Evolutionary conservation across 2,113 vertebrate species (phyloP).

Genomic region (Triplophysa tibetana): DNA sequence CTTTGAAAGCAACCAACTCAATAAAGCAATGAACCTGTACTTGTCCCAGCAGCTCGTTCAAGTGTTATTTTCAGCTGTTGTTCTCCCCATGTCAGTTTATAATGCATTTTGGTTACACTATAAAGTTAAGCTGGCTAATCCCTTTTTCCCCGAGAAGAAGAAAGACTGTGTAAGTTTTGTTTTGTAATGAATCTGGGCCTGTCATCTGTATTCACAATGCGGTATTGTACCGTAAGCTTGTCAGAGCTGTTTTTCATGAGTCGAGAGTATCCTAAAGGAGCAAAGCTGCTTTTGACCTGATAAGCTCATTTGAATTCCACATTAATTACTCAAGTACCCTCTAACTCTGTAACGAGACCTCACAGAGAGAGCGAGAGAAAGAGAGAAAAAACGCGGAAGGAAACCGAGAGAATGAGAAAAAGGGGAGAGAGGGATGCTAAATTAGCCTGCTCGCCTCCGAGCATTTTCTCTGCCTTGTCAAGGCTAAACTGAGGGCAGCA

Average conservation of each 20-base stretch:
- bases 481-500: constrained; percentile 79
- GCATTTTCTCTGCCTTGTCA: constrained; percentile 71
- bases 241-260: constrained; percentile 70
- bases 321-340: constrained; percentile 72
- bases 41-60: constrained; percentile 34
- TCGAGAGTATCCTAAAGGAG: constrained; percentile 70
- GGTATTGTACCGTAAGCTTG: constrained; percentile 60
- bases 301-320: constrained; percentile 82
- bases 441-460: constrained; percentile 66
- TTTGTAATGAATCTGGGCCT: constrained; percentile 66
- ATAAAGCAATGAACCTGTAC: not conserved
- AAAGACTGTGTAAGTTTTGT: constrained; percentile 62
- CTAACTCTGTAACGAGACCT: constrained; percentile 67
- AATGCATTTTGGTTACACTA: constrained; percentile 64
- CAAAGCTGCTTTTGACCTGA: constrained; percentile 79
- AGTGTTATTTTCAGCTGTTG: constrained; percentile 54
- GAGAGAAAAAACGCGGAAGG: not conserved
- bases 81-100: constrained; percentile 62
- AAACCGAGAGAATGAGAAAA: constrained; percentile 1
- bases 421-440: constrained; percentile 60
- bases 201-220: constrained; percentile 70
- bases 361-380: constrained; percentile 38
- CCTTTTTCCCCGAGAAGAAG: constrained; percentile 54
- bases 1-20: constrained; percentile 11
- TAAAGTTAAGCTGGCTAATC: constrained; percentile 72